A percentile compares a stretch with the other conserved stretches of the same genome.
These are phyloP conservation scores for Tupiocoris notatus DNA, from an alignment of 2,888 invertebrate species.

Conservation along the genomic window DNA sequence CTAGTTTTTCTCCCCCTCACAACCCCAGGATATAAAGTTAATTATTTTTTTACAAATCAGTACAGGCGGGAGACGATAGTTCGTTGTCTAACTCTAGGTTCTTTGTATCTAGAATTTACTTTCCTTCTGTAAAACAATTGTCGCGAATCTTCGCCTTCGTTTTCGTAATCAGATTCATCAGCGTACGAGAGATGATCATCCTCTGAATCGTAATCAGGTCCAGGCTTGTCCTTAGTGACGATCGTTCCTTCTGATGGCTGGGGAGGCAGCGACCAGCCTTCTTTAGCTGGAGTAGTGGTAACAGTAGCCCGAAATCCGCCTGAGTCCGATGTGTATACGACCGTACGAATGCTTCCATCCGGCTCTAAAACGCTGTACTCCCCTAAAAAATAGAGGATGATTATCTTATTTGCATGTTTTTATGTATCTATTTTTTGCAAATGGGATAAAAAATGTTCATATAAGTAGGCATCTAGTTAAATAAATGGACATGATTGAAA, in stretches of 20 bases:
- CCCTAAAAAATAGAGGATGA: slow-evolving; percentile 56
- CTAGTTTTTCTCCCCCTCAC: too few relatives aligned
- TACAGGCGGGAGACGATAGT: too few relatives aligned
- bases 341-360: slow-evolving; percentile 69
- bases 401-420: too few relatives aligned
- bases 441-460: too few relatives aligned
- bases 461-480: too few relatives aligned
- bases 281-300: slow-evolving; percentile 39
- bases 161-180: neutral
- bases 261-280: slow-evolving; percentile 20
- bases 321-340: slow-evolving; percentile 71
- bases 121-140: neutral
- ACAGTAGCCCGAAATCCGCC: slow-evolving; percentile 69
- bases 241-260: neutral
- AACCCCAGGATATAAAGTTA: too few relatives aligned
- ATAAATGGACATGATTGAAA: too few relatives aligned
- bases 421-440: too few relatives aligned
- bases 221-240: neutral
- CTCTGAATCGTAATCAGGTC: neutral
- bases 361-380: slow-evolving; percentile 73
- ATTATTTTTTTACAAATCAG: too few relatives aligned
- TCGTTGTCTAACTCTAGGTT: neutral
- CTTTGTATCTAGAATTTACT: neutral
- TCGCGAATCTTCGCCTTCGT: neutral
- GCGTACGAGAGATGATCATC: slow-evolving; percentile 2